Evolutionary conservation across 2,888 invertebrate genomes (phyloP).

Genomic region (Malacosoma neustria): DNA sequence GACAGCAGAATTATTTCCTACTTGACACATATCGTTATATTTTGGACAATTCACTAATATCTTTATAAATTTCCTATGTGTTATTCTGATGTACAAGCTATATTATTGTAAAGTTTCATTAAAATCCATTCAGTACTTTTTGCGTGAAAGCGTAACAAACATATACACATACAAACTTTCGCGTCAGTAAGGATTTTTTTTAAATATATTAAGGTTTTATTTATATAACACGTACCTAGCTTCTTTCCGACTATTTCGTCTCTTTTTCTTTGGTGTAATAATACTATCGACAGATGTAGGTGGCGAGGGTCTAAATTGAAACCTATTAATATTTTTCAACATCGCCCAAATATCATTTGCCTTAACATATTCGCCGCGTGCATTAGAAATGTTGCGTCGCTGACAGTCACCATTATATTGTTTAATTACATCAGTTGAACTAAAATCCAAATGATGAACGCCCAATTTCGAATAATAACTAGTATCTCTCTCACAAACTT

Average conservation of each 20-base stretch:
- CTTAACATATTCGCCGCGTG: constrained; percentile 18
- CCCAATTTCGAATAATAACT: constrained; percentile 37
- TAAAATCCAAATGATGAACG: constrained; percentile 36
- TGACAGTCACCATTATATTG: constrained; percentile 28
- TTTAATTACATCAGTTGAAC: constrained; percentile 39
- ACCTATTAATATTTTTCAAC: constrained; percentile 48
- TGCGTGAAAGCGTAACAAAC: too few relatives aligned
- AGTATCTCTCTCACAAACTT: constrained; percentile 41
- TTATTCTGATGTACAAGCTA: too few relatives aligned
- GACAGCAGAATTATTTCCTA: too few relatives aligned
- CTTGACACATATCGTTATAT: too few relatives aligned
- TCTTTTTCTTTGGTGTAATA: constrained; percentile 26
- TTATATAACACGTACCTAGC: too few relatives aligned
- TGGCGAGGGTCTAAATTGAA: constrained; percentile 47
- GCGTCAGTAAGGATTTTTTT: too few relatives aligned
- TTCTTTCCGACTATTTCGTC: constrained; percentile 27
- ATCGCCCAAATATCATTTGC: constrained; percentile 53
- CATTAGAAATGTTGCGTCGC: neutral
- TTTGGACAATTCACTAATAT: too few relatives aligned
- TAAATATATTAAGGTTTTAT: too few relatives aligned
- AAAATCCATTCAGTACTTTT: too few relatives aligned
- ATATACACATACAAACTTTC: too few relatives aligned
- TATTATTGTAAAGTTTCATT: too few relatives aligned
- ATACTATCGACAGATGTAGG: constrained; percentile 42
- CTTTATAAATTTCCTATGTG: too few relatives aligned